A percentile compares a stretch with the other conserved stretches of the same genome.
Conservation (phyloP, 2,113 vertebrate genomes). For the Eurypyga helias region DNA sequence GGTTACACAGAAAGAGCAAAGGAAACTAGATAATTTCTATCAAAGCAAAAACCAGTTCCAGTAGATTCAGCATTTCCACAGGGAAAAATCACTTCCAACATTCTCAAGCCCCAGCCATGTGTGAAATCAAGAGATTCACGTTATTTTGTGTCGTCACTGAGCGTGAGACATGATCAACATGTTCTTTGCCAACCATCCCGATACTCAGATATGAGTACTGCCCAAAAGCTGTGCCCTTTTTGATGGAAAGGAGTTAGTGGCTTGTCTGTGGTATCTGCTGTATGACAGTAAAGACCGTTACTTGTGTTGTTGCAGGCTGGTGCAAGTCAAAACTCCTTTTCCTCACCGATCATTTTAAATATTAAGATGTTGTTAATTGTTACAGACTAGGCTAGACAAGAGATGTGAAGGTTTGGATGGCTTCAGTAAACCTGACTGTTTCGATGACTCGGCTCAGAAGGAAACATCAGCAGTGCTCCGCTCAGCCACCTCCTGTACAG, state of each 20-base stretch:
- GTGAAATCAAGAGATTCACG: not conserved
- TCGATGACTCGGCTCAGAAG: not conserved
- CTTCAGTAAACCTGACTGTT: not conserved
- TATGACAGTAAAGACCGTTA: not conserved
- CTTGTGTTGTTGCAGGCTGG: not conserved
- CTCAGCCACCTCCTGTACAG: not conserved
- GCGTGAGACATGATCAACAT: not conserved
- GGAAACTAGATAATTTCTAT: not conserved
- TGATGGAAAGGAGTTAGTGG: not conserved
- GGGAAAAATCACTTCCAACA: not conserved
- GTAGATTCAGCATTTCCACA: not conserved
- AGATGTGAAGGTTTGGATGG: not conserved
- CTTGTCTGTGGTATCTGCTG: not conserved
- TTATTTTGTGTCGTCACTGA: not conserved
- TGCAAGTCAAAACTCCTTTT: not conserved
- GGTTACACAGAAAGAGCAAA: not conserved
- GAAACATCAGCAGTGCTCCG: rapidly evolving
- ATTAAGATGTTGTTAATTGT: not conserved
- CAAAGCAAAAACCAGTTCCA: not conserved
- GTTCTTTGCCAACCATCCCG: not conserved
- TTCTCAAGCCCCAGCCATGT: not conserved
- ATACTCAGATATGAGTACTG: not conserved
- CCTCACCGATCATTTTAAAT: not conserved
- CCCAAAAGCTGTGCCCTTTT: not conserved
- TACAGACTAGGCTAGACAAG: not conserved